Conservation (phyloP, 2,113 vertebrate genomes). For the Ibidorhyncha struthersii region DNA sequence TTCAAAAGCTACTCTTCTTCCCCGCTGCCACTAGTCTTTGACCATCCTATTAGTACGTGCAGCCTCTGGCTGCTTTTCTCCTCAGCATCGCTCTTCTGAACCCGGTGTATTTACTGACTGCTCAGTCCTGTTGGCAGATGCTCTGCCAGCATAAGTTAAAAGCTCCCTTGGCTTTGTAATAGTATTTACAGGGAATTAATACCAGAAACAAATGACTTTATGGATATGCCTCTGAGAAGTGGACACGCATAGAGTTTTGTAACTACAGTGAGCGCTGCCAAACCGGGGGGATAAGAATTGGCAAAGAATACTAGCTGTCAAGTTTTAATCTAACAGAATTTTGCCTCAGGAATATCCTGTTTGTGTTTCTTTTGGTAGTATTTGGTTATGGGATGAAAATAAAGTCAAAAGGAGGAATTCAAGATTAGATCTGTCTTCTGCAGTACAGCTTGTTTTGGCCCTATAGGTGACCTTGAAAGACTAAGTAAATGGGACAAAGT, state of each 20-base stretch:
- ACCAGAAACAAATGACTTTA: background rate
- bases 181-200: background rate
- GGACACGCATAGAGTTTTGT: background rate
- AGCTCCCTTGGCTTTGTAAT: background rate
- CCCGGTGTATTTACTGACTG: background rate
- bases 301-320: background rate
- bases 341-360: background rate
- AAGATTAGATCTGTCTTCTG: background rate
- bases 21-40: background rate
- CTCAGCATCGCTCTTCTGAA: background rate
- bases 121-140: background rate
- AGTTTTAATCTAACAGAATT: background rate
- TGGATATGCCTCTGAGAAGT: background rate
- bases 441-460: background rate
- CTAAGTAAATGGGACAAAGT: background rate
- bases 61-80: background rate
- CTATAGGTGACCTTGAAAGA: background rate
- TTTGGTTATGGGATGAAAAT: background rate
- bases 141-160: background rate
- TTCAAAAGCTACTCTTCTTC: background rate
- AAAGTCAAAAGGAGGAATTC: background rate
- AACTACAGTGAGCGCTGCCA: background rate
- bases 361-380: background rate
- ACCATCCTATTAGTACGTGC: accelerated
- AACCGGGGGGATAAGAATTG: background rate